phyloP scores from a whole-genome alignment of 1,140 invertebrate species.

The Sesamia nonagrioides region DNA sequence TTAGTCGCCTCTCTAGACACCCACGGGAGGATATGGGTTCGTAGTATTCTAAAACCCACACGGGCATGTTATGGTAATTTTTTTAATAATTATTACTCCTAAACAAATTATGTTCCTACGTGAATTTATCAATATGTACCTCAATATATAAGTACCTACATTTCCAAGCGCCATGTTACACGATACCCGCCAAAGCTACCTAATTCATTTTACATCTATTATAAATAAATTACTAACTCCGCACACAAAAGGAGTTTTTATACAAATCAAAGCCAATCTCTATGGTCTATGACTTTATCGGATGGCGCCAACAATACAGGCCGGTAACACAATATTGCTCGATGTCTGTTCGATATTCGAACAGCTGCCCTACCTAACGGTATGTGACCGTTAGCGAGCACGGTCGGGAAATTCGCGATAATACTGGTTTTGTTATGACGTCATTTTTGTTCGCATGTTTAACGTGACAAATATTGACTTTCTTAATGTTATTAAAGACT shows the following conservation, averaged over 20 bases:
- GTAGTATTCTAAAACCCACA: too few species aligned
- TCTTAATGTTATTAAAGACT: not conserved
- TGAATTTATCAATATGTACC: too few species aligned
- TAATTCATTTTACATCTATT: not conserved
- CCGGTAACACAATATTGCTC: constrained; percentile 30
- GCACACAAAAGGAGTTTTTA: not conserved
- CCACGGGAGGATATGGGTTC: too few species aligned
- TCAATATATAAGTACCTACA: too few species aligned
- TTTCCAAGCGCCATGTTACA: not conserved
- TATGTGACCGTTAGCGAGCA: constrained; percentile 38
- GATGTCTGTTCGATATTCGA: not conserved
- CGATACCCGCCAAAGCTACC: not conserved
- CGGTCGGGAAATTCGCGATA: constrained; percentile 43
- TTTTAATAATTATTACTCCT: too few species aligned
- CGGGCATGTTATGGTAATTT: too few species aligned
- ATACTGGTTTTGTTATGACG: constrained; percentile 21
- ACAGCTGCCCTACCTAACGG: constrained; percentile 28
- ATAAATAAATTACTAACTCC: not conserved
- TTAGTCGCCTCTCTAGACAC: too few species aligned
- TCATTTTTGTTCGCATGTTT: not conserved
- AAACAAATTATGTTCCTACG: too few species aligned
- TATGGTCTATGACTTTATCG: constrained; percentile 14
- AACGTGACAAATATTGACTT: not conserved
- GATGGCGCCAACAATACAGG: constrained; percentile 29
- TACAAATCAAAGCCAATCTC: not conserved